Evolutionary conservation across 2,113 vertebrate species (phyloP), one percentile per base, ranked within the genome.

Genomic region (Scalopus aquaticus): DNA sequence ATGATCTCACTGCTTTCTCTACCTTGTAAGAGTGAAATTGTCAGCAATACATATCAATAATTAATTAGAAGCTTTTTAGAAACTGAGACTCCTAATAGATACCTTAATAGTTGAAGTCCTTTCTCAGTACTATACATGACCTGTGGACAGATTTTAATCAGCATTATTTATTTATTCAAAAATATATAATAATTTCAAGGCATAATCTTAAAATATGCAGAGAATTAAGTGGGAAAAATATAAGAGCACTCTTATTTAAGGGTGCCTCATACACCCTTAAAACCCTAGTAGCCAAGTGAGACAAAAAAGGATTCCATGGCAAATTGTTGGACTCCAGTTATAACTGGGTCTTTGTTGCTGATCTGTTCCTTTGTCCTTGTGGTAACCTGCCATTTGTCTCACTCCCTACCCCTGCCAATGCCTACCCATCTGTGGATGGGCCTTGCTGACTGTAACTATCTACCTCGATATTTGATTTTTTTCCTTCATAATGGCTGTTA

Each of bases 51-150:
- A 2, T 54, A 70, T 95, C 17, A 90, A 88, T 96, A 92, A 94
- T 97, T 97, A 83, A 95, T 72, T 19, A 94, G 77, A 60, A 30
- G 46, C 65, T 81, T 88, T 97, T 95, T 90, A 90, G 85, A 93
- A 74, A 92, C 11, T 67, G 92, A 81, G 77, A 11, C 78, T 80
- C 79, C 67, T 93, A 90, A 86, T 69, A 92, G 92, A 32, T 83
- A 88, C n/a, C 60, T 88, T 60, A 78, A 20, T 84, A 90, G 87
- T 39, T 64, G 9, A 83, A 72, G 35, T 80, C 13, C 6, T 6
- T 79, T 60, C n/a, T 93, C 16, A 39, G 30, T 81, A 39, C 22
- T 82, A 30, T 24, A 81, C 44, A 77, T 74, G 70, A 95, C 56
- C 81, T 65, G 70, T 60, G 35, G 56, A 64, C 67, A 93, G 84